Evolutionary conservation across 1,140 invertebrate genomes (phyloP), one percentile per base, ranked within the genome.

Genomic region (Pseudomyrmex concolor): DNA sequence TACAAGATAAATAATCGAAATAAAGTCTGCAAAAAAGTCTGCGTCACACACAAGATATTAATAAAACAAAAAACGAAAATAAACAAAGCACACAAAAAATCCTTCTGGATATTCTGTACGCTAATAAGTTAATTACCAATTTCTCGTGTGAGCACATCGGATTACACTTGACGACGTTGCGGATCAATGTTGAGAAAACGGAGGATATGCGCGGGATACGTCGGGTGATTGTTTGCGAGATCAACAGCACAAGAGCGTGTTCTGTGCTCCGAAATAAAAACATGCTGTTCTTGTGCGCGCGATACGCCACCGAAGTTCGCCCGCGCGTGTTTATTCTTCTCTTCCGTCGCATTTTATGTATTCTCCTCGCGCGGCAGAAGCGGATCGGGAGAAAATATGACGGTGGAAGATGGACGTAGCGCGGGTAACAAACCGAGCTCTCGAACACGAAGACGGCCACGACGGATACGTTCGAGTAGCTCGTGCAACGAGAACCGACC

Each of bases 371-470:
- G 66, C 54, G 22, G 54, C n/a, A 71, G n/a, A 80, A 80, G 55
- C 71, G 43, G 66, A 70, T 43, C 66, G 45, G 45, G n/a, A 1
- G 12, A 71, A 80, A 80, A 80, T 80, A 80, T 80, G 76, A 71
- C n/a, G 76, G 59, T 71, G 55, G 76, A 71, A 80, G 76, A 80
- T 80, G 76, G 54, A 71, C 76, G 76, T 57, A 70, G 22, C 76
- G 19, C 66, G 76, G 45, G 15, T 80, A 80, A 80, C 76, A 71
- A 71, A 80, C 66, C 19, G 54, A 15, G 76, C 59, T 80, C 55
- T 80, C 45, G 66, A 80, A 71, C 76, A 80, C 43, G 66, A 80
- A 80, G 66, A 60, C 66, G 51, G 43, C 17, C 74, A 9, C 50
- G 67, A 68, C 76, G 34, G 64, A 70, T 78, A 78, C 54, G 55